A percentile compares a stretch with the other conserved stretches of the same genome.
Conservation (phyloP, 1,140 invertebrate species). For the Micrasema longulum region DNA sequence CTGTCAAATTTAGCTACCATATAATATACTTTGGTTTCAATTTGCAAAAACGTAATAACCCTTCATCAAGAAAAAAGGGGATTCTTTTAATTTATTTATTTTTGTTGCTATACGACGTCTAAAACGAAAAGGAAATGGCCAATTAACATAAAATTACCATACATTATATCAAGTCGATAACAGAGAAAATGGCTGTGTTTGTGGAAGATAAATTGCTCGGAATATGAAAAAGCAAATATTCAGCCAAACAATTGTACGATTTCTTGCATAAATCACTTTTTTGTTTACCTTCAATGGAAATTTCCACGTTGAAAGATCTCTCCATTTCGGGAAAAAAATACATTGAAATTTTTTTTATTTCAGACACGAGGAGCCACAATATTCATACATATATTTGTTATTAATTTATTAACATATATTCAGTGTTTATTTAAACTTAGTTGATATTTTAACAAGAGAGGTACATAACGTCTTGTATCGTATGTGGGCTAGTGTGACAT, state of each 20-base stretch:
- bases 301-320: background rate
- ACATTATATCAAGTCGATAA: conserved; percentile 33
- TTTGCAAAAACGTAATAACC: background rate
- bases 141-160: conserved; percentile 37
- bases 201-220: conserved; percentile 23
- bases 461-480: no score
- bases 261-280: conserved; percentile 21
- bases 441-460: no score
- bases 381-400: no score
- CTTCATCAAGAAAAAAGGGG: background rate
- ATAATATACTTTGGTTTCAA: no score
- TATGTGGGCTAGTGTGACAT: no score
- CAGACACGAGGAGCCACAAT: no score
- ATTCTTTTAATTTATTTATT: conserved; percentile 13
- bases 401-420: no score
- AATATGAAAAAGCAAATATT: conserved; percentile 13
- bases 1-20: background rate
- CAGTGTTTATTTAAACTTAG: no score
- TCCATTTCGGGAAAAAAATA: background rate
- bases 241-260: background rate
- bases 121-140: conserved; percentile 10
- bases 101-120: background rate
- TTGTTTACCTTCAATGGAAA: conserved; percentile 13
- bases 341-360: no score
- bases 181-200: conserved; percentile 27